Base-by-base conservation (phyloP, 2,888 invertebrate genomes). In the Spisula subtruncata region DNA sequence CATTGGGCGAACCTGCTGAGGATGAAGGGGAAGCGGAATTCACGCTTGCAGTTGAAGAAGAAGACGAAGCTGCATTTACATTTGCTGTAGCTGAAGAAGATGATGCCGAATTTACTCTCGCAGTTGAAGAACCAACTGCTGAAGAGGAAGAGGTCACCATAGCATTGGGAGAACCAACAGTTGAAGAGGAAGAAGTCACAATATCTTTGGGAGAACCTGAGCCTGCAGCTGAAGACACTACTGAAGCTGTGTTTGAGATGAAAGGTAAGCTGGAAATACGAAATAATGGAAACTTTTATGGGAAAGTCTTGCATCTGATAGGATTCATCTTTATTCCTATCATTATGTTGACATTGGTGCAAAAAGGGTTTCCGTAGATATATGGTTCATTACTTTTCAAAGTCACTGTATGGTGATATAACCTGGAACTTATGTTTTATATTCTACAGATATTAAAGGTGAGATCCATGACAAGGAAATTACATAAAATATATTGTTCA, bases 231-330 rank as follows among this genome's bases (percentile, higher is more conserved):
- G 79, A 79, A 79, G 46, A 79, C 20, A 29, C 25, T 46, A 79
- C 79, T 79, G 79, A 32, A 18, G 79, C 60, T 60, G 60, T n/a
- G 1, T 25, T 60, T 60, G n/a, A 60, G n/a, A n/a, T 60, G n/a
- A 20, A 60, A 2, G 60, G 60, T 60, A 60, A 51, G 51, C 16
- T 16, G 41, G 8, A 41, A 41, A 41, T 2, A 5, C 8, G 8
- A 41, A 41, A 41, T 41, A 41, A 41, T 41, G 41, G 2, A 41
- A 41, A 2, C 8, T 41, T n/a, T n/a, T n/a, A n/a, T 41, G 41
- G 41, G 4, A 41, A 41, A n/a, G n/a, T n/a, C n/a, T n/a, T n/a
- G n/a, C n/a, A n/a, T n/a, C n/a, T n/a, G n/a, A n/a, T n/a, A n/a
- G n/a, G n/a, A n/a, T n/a, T n/a, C n/a, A n/a, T n/a, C n/a, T n/a